Base-by-base conservation (phyloP, 1,140 invertebrate species). In the Acromyrmex heyeri region DNA sequence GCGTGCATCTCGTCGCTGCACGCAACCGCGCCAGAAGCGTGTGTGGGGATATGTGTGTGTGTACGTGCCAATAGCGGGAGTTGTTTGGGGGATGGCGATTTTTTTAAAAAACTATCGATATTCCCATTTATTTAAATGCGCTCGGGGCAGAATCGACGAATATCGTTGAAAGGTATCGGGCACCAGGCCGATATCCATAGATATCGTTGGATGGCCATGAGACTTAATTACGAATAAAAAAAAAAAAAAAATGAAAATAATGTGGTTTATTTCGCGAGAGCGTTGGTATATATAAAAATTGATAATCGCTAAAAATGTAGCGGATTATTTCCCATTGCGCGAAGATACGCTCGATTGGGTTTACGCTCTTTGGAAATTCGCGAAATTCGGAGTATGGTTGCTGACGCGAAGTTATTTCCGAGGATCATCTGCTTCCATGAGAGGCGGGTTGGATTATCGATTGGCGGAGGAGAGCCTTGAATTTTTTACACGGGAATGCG, bases 1-100 rank as follows among this genome's bases (percentile, higher is more conserved):
- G 34, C 72, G n/a, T 27, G 44, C 59, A 34, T 65, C 65, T 72
- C 50, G 44, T 44, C 67, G 76, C 18, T 21, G 48, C 79, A 82
- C 55, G 69, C 44, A 61, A 73, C 34, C 14, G 12, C 27, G n/a
- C 6, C n/a, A 5, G 6, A 24, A 1, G 16, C 3, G 4, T 8
- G 14, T 3, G 64, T 14, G 21, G 21, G 21, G 21, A 21, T 21
- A 21, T 21, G 7, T 14, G 27, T 14, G 76, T 8, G 57, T 38
- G 16, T 34, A 34, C 62, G 62, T 21, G 48, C 67, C 27, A 61
- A 48, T 48, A 59, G 69, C 55, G 55, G 27, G 18, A 61, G 34
- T 73, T 73, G 55, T 72, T 79, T 82, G 69, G 67, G 62, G 27
- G 7, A 34, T 53, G 62, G 38, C 69, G 67, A 82, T 82, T 79